These are phyloP conservation scores for Meliscaeva auricollis DNA, from an alignment of 2,888 invertebrate genomes.

Conservation along the genomic window DNA sequence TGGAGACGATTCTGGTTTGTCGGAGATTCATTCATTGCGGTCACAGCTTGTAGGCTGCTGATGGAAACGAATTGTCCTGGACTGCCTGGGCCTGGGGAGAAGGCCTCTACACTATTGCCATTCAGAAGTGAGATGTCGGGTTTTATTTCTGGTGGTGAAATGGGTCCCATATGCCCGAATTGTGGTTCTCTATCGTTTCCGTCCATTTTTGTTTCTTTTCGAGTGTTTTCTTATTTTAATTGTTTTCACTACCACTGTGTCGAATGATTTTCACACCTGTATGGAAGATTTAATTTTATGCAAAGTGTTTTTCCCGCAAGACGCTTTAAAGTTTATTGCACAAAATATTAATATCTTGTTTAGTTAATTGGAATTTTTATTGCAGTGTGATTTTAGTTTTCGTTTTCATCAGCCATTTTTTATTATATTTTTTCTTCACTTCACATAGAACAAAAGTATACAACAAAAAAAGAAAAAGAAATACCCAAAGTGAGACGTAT, in stretches of 20 bases:
- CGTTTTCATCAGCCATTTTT: constrained; percentile 73
- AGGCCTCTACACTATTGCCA: constrained; percentile 85
- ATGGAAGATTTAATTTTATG: constrained; percentile 23
- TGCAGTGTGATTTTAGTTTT: constrained; percentile 46
- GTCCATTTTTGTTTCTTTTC: constrained; percentile 78
- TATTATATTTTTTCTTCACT: constrained; percentile 61
- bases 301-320: background rate
- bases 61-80: constrained; percentile 81
- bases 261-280: constrained; percentile 22
- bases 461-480: constrained; percentile 73
- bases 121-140: constrained; percentile 93
- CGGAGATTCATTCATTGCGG: constrained; percentile 77
- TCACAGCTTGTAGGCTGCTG: constrained; percentile 80
- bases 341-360: constrained; percentile 15
- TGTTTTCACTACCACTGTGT: constrained; percentile 48
- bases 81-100: constrained; percentile 84
- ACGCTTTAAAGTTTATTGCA: background rate
- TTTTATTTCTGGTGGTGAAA: constrained; percentile 95
- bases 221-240: constrained; percentile 34
- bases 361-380: constrained; percentile 41
- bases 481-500: constrained; percentile 72
- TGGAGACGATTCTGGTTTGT: constrained; percentile 75
- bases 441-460: constrained; percentile 69
- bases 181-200: constrained; percentile 82
- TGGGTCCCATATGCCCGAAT: constrained; percentile 87